Evolutionary conservation across 2,888 invertebrate species (phyloP), one percentile per base, ranked within the genome.

Genomic region (Halictus quadricinctus): DNA sequence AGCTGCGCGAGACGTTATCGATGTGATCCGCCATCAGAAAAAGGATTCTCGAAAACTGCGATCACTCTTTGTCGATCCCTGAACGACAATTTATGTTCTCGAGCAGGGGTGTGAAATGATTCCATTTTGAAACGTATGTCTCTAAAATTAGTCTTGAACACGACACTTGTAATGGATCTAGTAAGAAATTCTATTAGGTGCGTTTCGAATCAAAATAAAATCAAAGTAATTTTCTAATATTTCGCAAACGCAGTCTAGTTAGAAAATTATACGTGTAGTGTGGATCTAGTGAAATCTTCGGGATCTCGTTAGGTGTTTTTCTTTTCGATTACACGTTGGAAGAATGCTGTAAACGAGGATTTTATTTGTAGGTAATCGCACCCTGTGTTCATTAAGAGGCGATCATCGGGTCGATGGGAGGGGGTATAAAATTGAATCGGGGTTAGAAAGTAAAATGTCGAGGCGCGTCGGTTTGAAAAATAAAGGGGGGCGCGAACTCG

Each of bases 1-100:
- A 88, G 81, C 75, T 54, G 13, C 29, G 58, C 29, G 58, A 29
- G 15, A 29, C 50, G 76, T 78, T 82, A 78, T 84, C 84, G 13
- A 25, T 0, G 21, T 4, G 18, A 4, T 10, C 66, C n/a, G 2
- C 21, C n/a, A 1, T 21, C 66, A 46, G n/a, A 43, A 41, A 54
- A 15, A 13, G 2, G 12, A 46, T 58, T 25, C 48, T 76, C 15
- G 46, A n/a, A 46, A 46, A 36, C n/a, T 5, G 10, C 10, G n/a
- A n/a, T 21, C n/a, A 0, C 21, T 21, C 25, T 46, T 15, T 21
- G 7, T 7, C 7, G 18, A 36, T 64, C 8, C 64, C 36, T 0
- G 2, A 64, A 29, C 54, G 54, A 8, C 5, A 60, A 25, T 60
- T 25, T 60, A 7, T 21, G 10, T 54, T 54, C 21, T 54, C 2